Percentiles rank a stretch among this genome's conserved stretches.
Evolutionary conservation across 1,140 invertebrate species (phyloP).

Genomic region (Sitophilus oryzae): DNA sequence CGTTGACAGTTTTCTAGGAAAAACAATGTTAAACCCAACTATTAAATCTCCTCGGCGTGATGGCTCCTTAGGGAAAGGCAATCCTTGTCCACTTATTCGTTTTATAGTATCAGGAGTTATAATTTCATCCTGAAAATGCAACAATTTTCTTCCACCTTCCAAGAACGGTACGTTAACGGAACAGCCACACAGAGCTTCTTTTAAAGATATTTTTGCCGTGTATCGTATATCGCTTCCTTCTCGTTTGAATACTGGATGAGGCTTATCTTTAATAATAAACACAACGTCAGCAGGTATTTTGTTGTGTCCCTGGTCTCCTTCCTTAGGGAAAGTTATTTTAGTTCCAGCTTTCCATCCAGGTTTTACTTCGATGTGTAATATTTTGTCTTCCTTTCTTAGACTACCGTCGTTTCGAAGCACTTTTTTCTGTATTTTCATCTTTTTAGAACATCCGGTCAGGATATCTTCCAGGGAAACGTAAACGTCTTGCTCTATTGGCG

Average conservation of each 20-base stretch:
- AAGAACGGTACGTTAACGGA: conserved; percentile 76
- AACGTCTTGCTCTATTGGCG: conserved; percentile 82
- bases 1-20: conserved; percentile 69
- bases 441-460: conserved; percentile 78
- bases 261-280: conserved; percentile 92
- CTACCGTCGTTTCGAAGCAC: conserved; percentile 68
- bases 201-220: conserved; percentile 71
- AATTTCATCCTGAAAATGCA: conserved; percentile 67
- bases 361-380: conserved; percentile 86
- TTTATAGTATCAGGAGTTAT: conserved; percentile 75
- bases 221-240: conserved; percentile 83
- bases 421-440: conserved; percentile 90
- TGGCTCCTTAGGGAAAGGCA: conserved; percentile 83
- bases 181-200: conserved; percentile 75
- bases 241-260: conserved; percentile 76
- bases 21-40: conserved; percentile 84
- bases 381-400: conserved; percentile 75
- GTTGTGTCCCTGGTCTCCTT: conserved; percentile 82
- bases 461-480: conserved; percentile 80
- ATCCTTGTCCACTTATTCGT: conserved; percentile 71
- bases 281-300: conserved; percentile 91
- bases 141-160: conserved; percentile 61
- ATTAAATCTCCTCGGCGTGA: conserved; percentile 76
- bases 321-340: conserved; percentile 88
- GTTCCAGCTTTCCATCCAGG: conserved; percentile 95